Conservation (phyloP, 92 coral and sea anemone species). For the Epizoanthus illoricatus region DNA sequence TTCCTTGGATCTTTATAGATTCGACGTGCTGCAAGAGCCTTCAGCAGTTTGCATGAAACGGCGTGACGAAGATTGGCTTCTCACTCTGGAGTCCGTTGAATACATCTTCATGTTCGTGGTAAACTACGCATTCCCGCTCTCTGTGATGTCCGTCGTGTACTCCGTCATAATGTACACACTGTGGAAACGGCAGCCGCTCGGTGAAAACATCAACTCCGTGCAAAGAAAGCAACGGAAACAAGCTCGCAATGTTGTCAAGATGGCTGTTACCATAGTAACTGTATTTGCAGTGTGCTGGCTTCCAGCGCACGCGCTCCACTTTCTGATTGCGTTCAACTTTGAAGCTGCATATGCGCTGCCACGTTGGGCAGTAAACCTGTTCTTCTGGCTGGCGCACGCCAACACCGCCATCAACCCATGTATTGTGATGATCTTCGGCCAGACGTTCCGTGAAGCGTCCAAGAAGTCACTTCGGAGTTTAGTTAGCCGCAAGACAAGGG, state of each 20-base stretch:
- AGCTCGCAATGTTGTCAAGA: conserved; percentile 36
- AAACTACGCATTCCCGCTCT: conserved; percentile 18
- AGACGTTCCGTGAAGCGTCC: conserved; percentile 24
- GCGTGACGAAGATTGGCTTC: conserved; percentile 8
- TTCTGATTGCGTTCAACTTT: conserved; percentile 8
- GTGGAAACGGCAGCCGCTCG: conserved; percentile 25
- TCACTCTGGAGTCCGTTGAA: neutral
- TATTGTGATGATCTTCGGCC: conserved; percentile 17
- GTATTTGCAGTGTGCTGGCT: conserved; percentile 41
- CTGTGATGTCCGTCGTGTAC: conserved; percentile 16
- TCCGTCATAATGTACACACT: conserved; percentile 14
- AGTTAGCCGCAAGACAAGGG: neutral
- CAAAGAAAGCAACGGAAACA: conserved; percentile 30
- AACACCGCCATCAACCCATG: conserved; percentile 29
- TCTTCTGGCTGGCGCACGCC: conserved; percentile 28
- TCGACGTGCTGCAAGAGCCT: neutral
- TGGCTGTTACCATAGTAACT: conserved; percentile 31
- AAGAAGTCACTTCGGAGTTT: conserved; percentile 20
- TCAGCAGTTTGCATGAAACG: too few relatives aligned
- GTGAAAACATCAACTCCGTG: conserved; percentile 17
- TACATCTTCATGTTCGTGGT: neutral
- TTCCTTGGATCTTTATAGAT: conserved; percentile 22
- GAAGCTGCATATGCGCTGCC: conserved; percentile 11
- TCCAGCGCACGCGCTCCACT: conserved; percentile 16
- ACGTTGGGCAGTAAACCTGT: neutral